A percentile compares a stretch with the other conserved stretches of the same genome.
phyloP scores from a whole-genome alignment of 1,140 invertebrate genomes.

The Drosophila kurseongensis region DNA sequence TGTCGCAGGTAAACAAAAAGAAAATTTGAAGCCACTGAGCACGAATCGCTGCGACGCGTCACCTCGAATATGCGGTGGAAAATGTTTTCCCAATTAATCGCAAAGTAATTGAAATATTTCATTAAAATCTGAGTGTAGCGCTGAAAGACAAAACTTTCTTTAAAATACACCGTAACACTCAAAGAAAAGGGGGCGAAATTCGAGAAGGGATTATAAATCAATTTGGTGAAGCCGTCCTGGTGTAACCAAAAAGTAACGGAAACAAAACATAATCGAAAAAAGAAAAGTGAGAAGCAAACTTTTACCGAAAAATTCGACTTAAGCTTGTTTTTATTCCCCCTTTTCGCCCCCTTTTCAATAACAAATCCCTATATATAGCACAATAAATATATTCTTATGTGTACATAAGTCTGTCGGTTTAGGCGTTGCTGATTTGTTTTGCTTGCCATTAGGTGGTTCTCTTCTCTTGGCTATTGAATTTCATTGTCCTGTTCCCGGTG shows the following conservation, averaged over 20 bases:
- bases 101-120: constrained; percentile 78
- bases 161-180: constrained; percentile 22
- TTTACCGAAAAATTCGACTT: constrained; percentile 54
- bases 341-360: neutral
- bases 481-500: constrained; percentile 72
- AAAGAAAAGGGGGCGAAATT: constrained; percentile 39
- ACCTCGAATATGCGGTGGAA: constrained; percentile 51
- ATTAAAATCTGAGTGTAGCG: constrained; percentile 51
- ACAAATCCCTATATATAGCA: constrained; percentile 32
- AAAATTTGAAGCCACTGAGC: constrained; percentile 28
- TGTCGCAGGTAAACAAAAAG: constrained; percentile 60
- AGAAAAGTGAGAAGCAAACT: constrained; percentile 35
- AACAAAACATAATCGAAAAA: constrained; percentile 43
- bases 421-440: constrained; percentile 77
- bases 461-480: constrained; percentile 72
- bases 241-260: constrained; percentile 48
- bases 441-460: constrained; percentile 71
- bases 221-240: constrained; percentile 59
- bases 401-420: constrained; percentile 37
- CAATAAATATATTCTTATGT: constrained; percentile 40
- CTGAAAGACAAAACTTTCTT: constrained; percentile 32
- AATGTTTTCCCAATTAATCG: constrained; percentile 68
- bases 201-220: constrained; percentile 77
- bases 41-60: constrained; percentile 34
- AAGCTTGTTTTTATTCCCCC: constrained; percentile 64